Percentiles rank a stretch among this genome's conserved stretches.
These are phyloP conservation scores for Mystacides longicornis DNA, from an alignment of 2,888 invertebrate species.

Conservation along the genomic window DNA sequence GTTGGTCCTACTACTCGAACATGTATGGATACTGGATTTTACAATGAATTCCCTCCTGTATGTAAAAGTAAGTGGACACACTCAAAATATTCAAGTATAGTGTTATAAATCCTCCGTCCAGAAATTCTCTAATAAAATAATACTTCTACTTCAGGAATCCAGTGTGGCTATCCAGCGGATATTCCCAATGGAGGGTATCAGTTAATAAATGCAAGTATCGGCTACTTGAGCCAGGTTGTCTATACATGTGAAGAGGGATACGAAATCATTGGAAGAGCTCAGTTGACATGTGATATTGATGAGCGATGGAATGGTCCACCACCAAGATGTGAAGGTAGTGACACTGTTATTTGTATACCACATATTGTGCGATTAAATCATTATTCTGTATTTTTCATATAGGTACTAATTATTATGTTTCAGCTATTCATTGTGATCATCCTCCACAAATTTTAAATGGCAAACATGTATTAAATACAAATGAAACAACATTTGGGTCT, in stretches of 20 bases:
- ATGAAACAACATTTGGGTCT: slow-evolving; percentile 62
- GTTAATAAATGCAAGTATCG: slow-evolving; percentile 76
- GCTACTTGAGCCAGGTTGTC: slow-evolving; percentile 80
- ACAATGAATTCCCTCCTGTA: slow-evolving; percentile 87
- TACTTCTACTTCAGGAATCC: slow-evolving; percentile 55
- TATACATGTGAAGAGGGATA: slow-evolving; percentile 78
- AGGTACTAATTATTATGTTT: slow-evolving; percentile 15
- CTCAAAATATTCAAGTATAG: too few relatives aligned
- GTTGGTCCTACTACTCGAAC: slow-evolving; percentile 79
- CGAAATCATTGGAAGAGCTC: slow-evolving; percentile 76
- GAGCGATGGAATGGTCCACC: slow-evolving; percentile 92
- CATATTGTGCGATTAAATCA: not conserved
- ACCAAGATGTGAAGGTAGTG: slow-evolving; percentile 73
- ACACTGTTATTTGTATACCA: not conserved
- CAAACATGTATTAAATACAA: slow-evolving; percentile 43
- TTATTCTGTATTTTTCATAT: not conserved
- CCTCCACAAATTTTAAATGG: slow-evolving; percentile 62
- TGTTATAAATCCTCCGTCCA: too few relatives aligned
- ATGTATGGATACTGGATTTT: slow-evolving; percentile 86
- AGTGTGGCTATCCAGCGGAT: slow-evolving; percentile 83
- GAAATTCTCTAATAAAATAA: not conserved
- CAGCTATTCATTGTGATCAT: slow-evolving; percentile 66
- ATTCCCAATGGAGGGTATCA: slow-evolving; percentile 75
- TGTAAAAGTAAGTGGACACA: slow-evolving; percentile 70
- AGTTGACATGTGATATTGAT: slow-evolving; percentile 84